Conservation (phyloP, 92 coral and sea anemone genomes). For the Paragorgia papillata region DNA sequence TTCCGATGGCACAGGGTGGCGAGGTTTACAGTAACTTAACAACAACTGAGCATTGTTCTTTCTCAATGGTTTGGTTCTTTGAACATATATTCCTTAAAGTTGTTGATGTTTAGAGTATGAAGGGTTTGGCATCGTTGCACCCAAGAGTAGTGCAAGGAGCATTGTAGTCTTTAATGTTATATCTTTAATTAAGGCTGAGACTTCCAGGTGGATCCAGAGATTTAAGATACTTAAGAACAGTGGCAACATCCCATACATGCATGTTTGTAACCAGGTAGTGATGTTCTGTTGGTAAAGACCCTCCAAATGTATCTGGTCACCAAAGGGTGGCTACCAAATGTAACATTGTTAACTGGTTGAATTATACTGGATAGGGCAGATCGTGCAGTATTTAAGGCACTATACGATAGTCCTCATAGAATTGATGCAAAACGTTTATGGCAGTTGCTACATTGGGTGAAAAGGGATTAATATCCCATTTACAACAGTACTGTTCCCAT, state of each 20-base stretch:
- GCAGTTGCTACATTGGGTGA: slow-evolving; percentile 54
- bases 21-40: background rate
- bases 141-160: slow-evolving; percentile 61
- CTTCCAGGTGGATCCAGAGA: slow-evolving; percentile 47
- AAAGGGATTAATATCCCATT: slow-evolving; percentile 48
- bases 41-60: background rate
- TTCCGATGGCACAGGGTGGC: background rate
- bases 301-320: slow-evolving; percentile 46
- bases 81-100: background rate
- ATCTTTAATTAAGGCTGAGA: slow-evolving; percentile 47
- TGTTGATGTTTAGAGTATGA: slow-evolving; percentile 37
- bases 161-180: slow-evolving; percentile 60
- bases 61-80: background rate
- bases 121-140: slow-evolving; percentile 69
- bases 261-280: slow-evolving; percentile 25
- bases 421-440: background rate
- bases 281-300: slow-evolving; percentile 22
- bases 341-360: slow-evolving; percentile 1
- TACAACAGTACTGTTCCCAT: slow-evolving; percentile 65
- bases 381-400: background rate
- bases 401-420: background rate
- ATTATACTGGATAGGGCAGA: background rate
- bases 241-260: slow-evolving; percentile 62
- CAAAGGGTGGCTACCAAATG: slow-evolving; percentile 50
- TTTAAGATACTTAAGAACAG: slow-evolving; percentile 48